Evolutionary conservation across 2,888 invertebrate genomes (phyloP), one percentile per base, ranked within the genome.

Genomic region (Buathra laborator): DNA sequence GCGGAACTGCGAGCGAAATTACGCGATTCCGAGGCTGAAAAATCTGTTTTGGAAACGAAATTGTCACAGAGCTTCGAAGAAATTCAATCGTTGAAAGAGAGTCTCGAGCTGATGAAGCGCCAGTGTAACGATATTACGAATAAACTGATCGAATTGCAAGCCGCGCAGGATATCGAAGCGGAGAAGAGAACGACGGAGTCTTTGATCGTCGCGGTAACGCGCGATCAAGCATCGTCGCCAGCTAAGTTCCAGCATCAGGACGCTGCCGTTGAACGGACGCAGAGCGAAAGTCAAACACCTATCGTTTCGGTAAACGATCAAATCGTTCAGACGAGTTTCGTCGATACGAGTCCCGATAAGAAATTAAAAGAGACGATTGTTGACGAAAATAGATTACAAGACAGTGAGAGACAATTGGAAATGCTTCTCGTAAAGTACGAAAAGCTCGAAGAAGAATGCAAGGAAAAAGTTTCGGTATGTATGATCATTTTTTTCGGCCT

Each of bases 1-100:
- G 2, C 19, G 29, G 70, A 81, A 75, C 3, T 86, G 12, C 62
- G 68, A 10, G 16, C 5, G 19, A 68, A 86, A 62, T 68, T 86
- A 2, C 43, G 37, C 6, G 78, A 84, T 64, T 81, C 82, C 1
- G 66, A 81, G 44, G 53, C 46, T 10, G 90, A 91, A 77, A 91
- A 91, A 84, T 43, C 44, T 4, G 9, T 70, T 3, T 68, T 91
- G 7, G 88, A 84, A 46, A 83, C 88, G 16, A 89, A 89, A 86
- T 84, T 89, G 48, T 62, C 64, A 1, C 29, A 83, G 6, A 87
- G 78, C 46, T 9, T 46, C 7, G 29, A n/a, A 1, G 82, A 88
- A 76, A 79, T 87, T 43, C 51, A 84, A 68, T 53, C 43, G 10
- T 72, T 87, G 29, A 79, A 82, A 5, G 62, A 82, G 14, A 86